Percentiles rank a stretch among this genome's conserved stretches.
Conservation (phyloP, 1,140 invertebrate species). For the Trinorchestia longiramus region DNA sequence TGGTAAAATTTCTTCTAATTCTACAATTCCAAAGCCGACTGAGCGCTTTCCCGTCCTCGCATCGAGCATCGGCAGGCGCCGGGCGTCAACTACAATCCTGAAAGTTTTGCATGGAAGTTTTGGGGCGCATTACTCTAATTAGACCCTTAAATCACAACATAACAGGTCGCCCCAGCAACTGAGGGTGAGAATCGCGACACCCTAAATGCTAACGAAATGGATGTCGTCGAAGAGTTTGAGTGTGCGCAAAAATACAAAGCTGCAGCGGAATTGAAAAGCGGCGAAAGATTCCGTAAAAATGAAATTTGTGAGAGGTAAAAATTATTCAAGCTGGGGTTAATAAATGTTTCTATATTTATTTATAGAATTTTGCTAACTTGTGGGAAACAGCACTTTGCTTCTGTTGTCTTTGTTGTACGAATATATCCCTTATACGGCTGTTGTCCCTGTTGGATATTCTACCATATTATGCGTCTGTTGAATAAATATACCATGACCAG, state of each 20-base stretch:
- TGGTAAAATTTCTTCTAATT: too few species aligned
- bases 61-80: background rate
- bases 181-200: slow-evolving; percentile 12
- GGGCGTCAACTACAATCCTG: slow-evolving; percentile 7
- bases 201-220: background rate
- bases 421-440: too few species aligned
- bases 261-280: background rate
- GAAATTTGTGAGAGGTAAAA: background rate
- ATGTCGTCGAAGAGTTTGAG: background rate
- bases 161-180: background rate
- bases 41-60: background rate
- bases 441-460: too few species aligned
- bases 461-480: too few species aligned
- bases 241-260: background rate
- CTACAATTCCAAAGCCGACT: background rate
- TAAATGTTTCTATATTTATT: too few species aligned
- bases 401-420: too few species aligned
- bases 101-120: slow-evolving; percentile 41
- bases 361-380: too few species aligned
- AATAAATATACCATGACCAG: too few species aligned
- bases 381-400: too few species aligned
- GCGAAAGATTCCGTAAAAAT: background rate
- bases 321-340: too few species aligned
- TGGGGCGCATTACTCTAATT: slow-evolving; percentile 41
- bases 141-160: slow-evolving; percentile 41